Evolutionary conservation across 30 jellyfish, hydroid and myxozoan species (phyloP).

Genomic region (Haliclystus octoradiatus): DNA sequence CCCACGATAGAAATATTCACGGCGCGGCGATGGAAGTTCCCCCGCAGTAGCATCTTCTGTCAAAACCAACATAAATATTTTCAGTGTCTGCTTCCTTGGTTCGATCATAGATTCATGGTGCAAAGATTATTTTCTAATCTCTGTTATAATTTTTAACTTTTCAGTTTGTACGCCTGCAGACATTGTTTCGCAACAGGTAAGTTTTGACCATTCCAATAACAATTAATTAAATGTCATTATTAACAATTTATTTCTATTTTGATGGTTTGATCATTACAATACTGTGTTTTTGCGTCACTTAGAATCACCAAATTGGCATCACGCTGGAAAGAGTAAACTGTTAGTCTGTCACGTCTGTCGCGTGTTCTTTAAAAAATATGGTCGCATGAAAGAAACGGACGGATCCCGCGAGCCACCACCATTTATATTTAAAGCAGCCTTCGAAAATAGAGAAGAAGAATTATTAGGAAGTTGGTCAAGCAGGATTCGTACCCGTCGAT

Average conservation of each 20-base stretch:
- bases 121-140: too few species aligned
- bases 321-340: conserved; percentile 84
- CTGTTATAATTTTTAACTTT: too few species aligned
- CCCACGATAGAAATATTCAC: too few species aligned
- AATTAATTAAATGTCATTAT: too few species aligned
- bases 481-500: conserved; percentile 92
- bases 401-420: conserved; percentile 90
- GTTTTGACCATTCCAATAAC: conserved; percentile 8
- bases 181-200: conserved; percentile 87
- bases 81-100: too few species aligned
- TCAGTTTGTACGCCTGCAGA: conserved; percentile 90
- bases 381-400: conserved; percentile 71
- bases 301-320: conserved; percentile 98
- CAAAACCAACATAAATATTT: too few species aligned
- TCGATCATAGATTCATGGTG: too few species aligned
- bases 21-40: too few species aligned
- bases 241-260: too few species aligned
- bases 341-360: conserved; percentile 77
- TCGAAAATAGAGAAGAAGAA: conserved; percentile 74
- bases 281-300: neutral
- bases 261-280: neutral
- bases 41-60: too few species aligned
- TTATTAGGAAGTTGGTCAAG: conserved; percentile 38
- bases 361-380: conserved; percentile 75
- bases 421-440: conserved; percentile 82